A percentile compares a stretch with the other conserved stretches of the same genome.
Evolutionary conservation across 2,113 vertebrate genomes (phyloP).

Genomic region (Dromiciops gliroides): DNA sequence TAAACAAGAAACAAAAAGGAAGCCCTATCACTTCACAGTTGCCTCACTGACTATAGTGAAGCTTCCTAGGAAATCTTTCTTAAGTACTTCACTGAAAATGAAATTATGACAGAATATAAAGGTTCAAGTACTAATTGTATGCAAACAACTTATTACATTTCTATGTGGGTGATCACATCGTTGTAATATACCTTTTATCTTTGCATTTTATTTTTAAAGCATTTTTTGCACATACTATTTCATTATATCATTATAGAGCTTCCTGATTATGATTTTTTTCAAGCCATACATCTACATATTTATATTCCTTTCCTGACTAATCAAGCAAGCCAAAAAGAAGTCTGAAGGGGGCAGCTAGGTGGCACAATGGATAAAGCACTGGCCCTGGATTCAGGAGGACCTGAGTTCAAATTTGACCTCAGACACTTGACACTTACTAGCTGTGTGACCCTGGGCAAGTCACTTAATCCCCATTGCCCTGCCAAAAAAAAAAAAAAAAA

Average conservation of each 20-base stretch:
- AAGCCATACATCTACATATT: not conserved
- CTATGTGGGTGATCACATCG: not conserved
- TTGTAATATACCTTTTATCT: not conserved
- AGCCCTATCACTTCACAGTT: not conserved
- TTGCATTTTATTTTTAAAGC: not conserved
- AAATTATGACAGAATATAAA: not conserved
- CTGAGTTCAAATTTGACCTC: too few relatives aligned
- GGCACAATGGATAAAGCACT: too few relatives aligned
- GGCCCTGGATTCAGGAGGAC: too few relatives aligned
- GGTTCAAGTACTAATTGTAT: not conserved
- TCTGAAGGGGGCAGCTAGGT: too few relatives aligned
- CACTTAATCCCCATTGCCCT: too few relatives aligned
- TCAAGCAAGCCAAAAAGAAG: not conserved
- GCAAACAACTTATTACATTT: not conserved
- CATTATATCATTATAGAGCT: not conserved
- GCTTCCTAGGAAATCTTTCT: not conserved
- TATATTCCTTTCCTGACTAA: not conserved
- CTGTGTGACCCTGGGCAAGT: too few relatives aligned
- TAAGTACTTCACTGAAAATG: not conserved
- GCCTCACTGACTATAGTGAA: not conserved
- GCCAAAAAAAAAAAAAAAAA: too few relatives aligned
- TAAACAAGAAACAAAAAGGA: not conserved
- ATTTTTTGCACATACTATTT: not conserved
- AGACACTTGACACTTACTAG: too few relatives aligned
- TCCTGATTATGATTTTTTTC: not conserved